phyloP scores from a whole-genome alignment of 2,888 invertebrate species.

The Teleogryllus oceanicus region DNA sequence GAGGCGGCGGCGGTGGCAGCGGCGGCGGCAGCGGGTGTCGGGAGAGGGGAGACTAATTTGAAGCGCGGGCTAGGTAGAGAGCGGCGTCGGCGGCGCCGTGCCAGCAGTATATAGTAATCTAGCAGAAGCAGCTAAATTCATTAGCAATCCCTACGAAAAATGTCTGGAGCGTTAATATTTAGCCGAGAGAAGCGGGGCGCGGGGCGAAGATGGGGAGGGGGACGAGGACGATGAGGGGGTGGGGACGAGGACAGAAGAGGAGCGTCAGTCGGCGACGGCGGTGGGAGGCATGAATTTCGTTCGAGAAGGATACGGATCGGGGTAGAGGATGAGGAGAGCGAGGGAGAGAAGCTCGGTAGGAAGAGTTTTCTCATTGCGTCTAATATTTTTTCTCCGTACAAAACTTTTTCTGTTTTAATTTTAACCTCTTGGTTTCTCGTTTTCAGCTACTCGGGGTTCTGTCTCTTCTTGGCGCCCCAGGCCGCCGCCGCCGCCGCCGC shows the following conservation, averaged over 20 bases:
- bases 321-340: neutral
- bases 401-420: conserved; percentile 34
- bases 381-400: conserved; percentile 26
- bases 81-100: conserved; percentile 24
- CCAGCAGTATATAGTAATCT: conserved; percentile 34
- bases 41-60: conserved; percentile 34
- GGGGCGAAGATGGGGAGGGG: conserved; percentile 18
- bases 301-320: conserved; percentile 22
- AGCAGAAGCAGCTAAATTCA: conserved; percentile 37
- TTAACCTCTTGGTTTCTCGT: conserved; percentile 29
- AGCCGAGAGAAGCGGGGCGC: conserved; percentile 24
- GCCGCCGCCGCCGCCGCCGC: neutral
- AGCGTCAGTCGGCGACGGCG: neutral
- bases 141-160: conserved; percentile 36
- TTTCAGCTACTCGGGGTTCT: conserved; percentile 25
- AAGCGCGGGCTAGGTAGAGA: conserved; percentile 31
- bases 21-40: neutral
- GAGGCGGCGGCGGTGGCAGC: conserved; percentile 25
- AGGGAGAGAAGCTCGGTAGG: too few species aligned
- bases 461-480: conserved; percentile 8
- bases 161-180: conserved; percentile 35
- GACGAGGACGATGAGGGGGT: neutral
- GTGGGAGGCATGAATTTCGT: neutral
- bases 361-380: conserved; percentile 28
- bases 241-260: conserved; percentile 26